Evolutionary conservation across 2,113 vertebrate genomes (phyloP).

Genomic region (Oryzias celebensis): DNA sequence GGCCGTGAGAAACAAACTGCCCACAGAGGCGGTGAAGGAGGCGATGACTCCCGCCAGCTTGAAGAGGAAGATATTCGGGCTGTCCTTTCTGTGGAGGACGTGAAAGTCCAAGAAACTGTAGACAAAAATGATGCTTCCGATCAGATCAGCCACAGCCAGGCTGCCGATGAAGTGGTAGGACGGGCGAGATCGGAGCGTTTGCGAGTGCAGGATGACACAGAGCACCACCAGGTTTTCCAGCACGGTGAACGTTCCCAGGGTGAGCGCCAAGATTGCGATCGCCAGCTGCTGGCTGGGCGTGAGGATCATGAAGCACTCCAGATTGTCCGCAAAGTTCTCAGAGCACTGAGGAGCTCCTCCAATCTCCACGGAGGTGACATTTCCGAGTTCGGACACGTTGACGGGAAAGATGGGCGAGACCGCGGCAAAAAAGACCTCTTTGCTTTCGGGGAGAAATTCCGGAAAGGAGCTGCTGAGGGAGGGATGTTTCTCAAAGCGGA

Average conservation of each 20-base stretch:
- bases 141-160: conserved; percentile 93
- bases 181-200: conserved; percentile 90
- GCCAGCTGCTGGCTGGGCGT: conserved; percentile 94
- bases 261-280: conserved; percentile 89
- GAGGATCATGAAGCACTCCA: conserved; percentile 99
- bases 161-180: conserved; percentile 99
- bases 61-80: conserved; percentile 91
- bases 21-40: conserved; percentile 95
- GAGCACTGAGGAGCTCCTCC: conserved; percentile 85
- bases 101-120: conserved; percentile 99
- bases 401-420: conserved; percentile 81
- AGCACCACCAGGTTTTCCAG: conserved; percentile 94
- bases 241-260: conserved; percentile 93
- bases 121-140: conserved; percentile 97
- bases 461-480: conserved; percentile 84
- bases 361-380: conserved; percentile 80
- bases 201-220: conserved; percentile 93
- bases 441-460: conserved; percentile 84
- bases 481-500: conserved; percentile 86
- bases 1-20: conserved; percentile 96
- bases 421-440: conserved; percentile 78
- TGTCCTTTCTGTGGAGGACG: conserved; percentile 96
- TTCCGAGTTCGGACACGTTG: conserved; percentile 86
- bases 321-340: conserved; percentile 92
- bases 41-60: conserved; percentile 96